Percentiles rank a stretch among this genome's conserved stretches.
Conservation (phyloP, 2,113 vertebrate species). For the Bos javanicus region DNA sequence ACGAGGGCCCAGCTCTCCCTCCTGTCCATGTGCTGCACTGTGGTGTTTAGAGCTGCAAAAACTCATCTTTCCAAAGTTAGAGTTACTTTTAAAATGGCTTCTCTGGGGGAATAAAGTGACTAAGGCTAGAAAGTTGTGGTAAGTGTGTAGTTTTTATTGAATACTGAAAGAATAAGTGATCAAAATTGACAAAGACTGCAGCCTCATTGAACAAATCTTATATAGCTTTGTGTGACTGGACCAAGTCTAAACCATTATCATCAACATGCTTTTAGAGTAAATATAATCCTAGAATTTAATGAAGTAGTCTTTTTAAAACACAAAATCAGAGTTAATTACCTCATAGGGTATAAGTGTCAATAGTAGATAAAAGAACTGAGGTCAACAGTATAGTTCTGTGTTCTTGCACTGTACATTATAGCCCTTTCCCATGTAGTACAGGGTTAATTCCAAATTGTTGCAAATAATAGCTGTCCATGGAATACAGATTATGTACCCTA, state of each 20-base stretch:
- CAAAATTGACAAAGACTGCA: background rate
- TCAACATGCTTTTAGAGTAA: conserved; percentile 29
- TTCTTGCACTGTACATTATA: background rate
- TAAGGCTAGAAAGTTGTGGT: background rate
- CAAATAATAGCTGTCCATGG: background rate
- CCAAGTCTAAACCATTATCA: background rate
- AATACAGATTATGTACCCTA: background rate
- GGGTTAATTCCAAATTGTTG: background rate
- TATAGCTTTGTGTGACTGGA: background rate
- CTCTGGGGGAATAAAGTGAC: background rate
- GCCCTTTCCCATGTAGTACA: background rate
- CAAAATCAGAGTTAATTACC: background rate
- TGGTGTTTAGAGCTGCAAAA: background rate
- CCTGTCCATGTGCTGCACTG: background rate
- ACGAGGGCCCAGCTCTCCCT: background rate
- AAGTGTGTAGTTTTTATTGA: background rate
- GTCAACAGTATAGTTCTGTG: background rate
- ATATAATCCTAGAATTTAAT: background rate
- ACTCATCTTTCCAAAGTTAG: background rate
- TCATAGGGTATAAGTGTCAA: background rate
- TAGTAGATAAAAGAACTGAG: background rate
- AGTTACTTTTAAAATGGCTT: conserved; percentile 12
- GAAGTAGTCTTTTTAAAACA: background rate
- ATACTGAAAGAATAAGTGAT: background rate
- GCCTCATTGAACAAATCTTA: background rate